phyloP scores from a whole-genome alignment of 2,113 vertebrate species.

The Circaetus gallicus region DNA sequence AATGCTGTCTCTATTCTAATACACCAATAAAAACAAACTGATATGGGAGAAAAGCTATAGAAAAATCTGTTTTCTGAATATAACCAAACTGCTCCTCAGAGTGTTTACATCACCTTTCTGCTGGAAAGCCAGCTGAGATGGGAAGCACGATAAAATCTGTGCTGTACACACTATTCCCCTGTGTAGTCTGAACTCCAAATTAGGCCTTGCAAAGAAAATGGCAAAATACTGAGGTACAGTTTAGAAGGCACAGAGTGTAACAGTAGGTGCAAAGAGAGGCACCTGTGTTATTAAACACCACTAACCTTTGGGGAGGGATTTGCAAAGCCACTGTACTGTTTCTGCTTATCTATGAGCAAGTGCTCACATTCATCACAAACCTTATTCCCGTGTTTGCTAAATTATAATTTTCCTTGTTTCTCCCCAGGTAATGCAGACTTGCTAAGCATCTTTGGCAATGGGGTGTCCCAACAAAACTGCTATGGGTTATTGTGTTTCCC shows the following conservation, averaged over 20 bases:
- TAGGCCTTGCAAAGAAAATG: background rate
- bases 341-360: background rate
- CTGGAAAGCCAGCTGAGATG: background rate
- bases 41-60: background rate
- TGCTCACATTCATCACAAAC: background rate
- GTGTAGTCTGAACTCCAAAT: background rate
- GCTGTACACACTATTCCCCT: background rate
- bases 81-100: constrained; percentile 1
- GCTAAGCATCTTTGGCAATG: background rate
- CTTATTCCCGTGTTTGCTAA: background rate
- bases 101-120: constrained; percentile 1
- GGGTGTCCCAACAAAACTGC: background rate
- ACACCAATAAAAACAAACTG: background rate
- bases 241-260: background rate
- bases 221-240: background rate
- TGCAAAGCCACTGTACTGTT: background rate
- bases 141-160: background rate
- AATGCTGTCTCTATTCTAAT: background rate
- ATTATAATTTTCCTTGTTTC: background rate
- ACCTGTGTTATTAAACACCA: background rate
- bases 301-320: background rate
- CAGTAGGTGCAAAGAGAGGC: background rate
- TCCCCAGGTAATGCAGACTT: background rate
- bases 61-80: background rate
- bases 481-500: background rate